phyloP scores from a whole-genome alignment of 2,113 vertebrate species.

The Prionailurus bengalensis region DNA sequence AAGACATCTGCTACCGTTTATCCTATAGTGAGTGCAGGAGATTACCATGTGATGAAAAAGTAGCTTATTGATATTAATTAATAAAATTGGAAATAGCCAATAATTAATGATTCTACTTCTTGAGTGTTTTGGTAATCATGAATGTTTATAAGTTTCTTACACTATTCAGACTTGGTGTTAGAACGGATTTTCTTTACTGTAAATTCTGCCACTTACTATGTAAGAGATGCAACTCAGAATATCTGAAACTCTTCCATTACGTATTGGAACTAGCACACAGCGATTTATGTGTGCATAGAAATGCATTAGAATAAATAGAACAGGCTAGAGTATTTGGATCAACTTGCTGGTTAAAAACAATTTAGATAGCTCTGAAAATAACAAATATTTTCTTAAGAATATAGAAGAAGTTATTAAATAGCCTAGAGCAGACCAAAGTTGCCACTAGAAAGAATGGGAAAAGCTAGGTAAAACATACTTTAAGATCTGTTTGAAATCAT shows the following conservation, averaged over 20 bases:
- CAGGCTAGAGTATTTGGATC: not conserved
- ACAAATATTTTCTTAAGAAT: not conserved
- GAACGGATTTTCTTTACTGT: not conserved
- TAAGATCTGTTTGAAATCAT: not conserved
- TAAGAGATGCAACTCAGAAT: not conserved
- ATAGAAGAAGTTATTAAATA: not conserved
- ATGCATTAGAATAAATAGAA: not conserved
- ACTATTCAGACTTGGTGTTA: not conserved
- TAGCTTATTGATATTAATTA: not conserved
- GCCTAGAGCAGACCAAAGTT: not conserved
- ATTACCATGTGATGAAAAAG: not conserved
- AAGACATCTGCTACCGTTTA: not conserved
- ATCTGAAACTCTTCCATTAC: not conserved
- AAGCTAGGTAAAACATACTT: not conserved
- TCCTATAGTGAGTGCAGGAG: not conserved
- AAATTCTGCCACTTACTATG: not conserved
- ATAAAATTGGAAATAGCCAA: not conserved
- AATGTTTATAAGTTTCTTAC: not conserved
- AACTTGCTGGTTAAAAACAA: not conserved
- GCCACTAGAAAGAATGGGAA: not conserved
- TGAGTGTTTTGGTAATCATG: not conserved
- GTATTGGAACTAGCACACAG: not conserved
- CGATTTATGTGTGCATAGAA: not conserved
- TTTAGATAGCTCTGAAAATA: not conserved
- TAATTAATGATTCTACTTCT: not conserved